Base-by-base conservation (phyloP, 2,113 vertebrate genomes). In the Phoenicopterus ruber region DNA sequence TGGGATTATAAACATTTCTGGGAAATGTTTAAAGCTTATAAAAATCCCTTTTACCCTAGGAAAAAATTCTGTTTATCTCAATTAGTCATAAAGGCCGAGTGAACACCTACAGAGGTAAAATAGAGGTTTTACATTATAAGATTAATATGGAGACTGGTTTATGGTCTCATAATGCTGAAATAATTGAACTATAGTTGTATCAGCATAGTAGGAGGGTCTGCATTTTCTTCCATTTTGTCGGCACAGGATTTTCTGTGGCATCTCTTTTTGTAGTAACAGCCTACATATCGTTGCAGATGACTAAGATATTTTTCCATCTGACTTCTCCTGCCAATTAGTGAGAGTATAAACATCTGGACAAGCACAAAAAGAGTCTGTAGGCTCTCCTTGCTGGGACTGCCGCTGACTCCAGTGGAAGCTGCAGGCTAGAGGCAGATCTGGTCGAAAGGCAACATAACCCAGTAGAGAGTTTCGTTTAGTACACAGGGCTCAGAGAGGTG, bases 1-100 rank as follows among this genome's bases (percentile, higher is more conserved):
- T 65, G 71, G 66, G 80, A 71, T 85, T 89, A 76, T 62, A 91
- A 96, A 93, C 93, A 59, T 71, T 76, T 67, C 91, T 87, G 66
- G 66, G 70, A 84, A 92, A 66, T 76, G 69, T 54, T 91, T 89
- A 82, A 92, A 93, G 78, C 34, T 79, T 52, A 69, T n/a, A 72
- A 77, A 91, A 95, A 90, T 79, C 36, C 49, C 54, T 93, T 83
- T 57, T 84, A 78, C 17, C 42, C 34, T 66, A 84, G 70, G 52
- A 69, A 83, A 87, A 93, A 82, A 59, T 22, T 76, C 28, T 92
- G 31, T 89, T 92, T 85, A 62, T 91, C 34, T 70, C 44, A 89
- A 44, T 82, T 72, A 86, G 21, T 82, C 24, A 72, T 36, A 63
- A 88, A 84, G 52, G 34, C 65, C 46, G 79, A 89, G 40, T 25